Base-by-base conservation (phyloP, 2,888 invertebrate species). In the Cinara cedri region DNA sequence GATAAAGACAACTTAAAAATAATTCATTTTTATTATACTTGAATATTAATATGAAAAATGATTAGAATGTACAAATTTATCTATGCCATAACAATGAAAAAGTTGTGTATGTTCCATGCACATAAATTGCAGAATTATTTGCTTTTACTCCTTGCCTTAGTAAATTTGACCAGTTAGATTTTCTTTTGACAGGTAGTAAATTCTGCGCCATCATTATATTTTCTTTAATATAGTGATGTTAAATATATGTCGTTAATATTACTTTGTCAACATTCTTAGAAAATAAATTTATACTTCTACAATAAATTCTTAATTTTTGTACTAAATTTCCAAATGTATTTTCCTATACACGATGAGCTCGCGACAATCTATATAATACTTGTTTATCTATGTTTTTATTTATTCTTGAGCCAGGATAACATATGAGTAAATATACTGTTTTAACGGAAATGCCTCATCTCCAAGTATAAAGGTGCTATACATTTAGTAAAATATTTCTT, bases 361-460 rank as follows among this genome's bases (percentile, higher is more conserved):
- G 16, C 19, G 65, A 65, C 21, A 65, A 13, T 65, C 44, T 65
- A 19, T 65, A 65, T 44, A 65, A 65, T 44, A 65, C 21, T 44
- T 65, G 44, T 65, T 65, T 60, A 44, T 65, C 65, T 42, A 65
- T 42, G 19, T 65, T 19, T 44, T 44, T 44, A 34, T 62, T 34
- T n/a, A 62, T 34, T n/a, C 9, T 54, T n/a, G 66, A 68, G 13
- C 70, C 68, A 3, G 68, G 26, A n/a, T 71, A 80, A 19, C 54
- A 72, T 60, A 51, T 60, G 19, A 80, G 16, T 1, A 71, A 4
- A 26, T 71, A 42, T 21, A 14, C 6, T 42, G n/a, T n/a, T 42
- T 46, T 11, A 66, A 57, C 21, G 46, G 63, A 75, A 81, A 81
- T 4, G 80, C 68, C 42, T 80, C 80, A 66, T 74, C 80, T 46